phyloP scores from a whole-genome alignment of 2,797 vertebrate genomes.

The Anguilla megastoma region DNA sequence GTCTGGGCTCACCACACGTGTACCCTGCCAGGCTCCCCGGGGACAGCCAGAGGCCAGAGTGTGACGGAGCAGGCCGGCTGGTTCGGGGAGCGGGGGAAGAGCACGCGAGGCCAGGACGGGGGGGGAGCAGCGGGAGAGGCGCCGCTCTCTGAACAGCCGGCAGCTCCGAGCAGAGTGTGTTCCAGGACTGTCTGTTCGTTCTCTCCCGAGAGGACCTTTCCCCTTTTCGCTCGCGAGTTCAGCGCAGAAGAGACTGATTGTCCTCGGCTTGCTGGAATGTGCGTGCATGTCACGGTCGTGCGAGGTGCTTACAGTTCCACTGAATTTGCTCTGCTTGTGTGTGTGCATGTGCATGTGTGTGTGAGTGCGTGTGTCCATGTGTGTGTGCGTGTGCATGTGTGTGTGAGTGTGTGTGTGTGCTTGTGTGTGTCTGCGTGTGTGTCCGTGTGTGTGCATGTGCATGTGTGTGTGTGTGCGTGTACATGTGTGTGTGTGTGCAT shows the following conservation, averaged over 20 bases:
- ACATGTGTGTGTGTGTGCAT: too few species aligned
- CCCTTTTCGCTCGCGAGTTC: background rate
- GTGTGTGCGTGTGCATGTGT: background rate
- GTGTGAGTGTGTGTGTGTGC: conserved; percentile 21
- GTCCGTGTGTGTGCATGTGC: too few species aligned
- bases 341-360: conserved; percentile 1
- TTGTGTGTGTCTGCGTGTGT: too few species aligned
- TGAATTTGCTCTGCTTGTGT: background rate
- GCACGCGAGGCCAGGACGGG: background rate
- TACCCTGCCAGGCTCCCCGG: background rate
- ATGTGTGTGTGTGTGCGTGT: background rate
- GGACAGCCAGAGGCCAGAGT: background rate
- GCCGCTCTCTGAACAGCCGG: background rate
- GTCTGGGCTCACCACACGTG: background rate
- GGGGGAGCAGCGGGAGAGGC: background rate
- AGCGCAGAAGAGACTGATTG: conserved; percentile 5
- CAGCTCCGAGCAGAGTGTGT: background rate
- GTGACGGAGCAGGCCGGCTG: background rate
- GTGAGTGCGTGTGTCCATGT: background rate
- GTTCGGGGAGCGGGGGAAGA: background rate
- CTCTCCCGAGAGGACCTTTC: conserved; percentile 2
- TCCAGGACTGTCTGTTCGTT: background rate
- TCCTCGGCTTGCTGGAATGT: conserved; percentile 12
- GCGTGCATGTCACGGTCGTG: conserved; percentile 10
- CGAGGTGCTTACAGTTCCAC: background rate